These are phyloP conservation scores for Enteromius mattozi DNA, from an alignment of 2,797 vertebrate species.

Conservation along the genomic window DNA sequence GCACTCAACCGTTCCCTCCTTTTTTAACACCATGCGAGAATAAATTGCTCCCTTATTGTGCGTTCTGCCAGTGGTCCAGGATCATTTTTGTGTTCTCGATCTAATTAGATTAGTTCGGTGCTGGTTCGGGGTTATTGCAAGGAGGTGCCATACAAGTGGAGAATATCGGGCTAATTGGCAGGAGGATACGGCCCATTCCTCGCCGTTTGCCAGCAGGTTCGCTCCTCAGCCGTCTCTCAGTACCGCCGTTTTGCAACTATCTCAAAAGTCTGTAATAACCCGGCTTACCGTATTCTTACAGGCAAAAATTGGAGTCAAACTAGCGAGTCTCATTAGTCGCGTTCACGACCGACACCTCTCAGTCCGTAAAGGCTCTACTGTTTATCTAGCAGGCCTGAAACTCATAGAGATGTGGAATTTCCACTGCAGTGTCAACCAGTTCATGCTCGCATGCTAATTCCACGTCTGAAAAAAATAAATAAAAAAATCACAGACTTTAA, in stretches of 20 bases:
- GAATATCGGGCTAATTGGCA: conserved; percentile 49
- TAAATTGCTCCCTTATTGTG: conserved; percentile 65
- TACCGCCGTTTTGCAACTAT: conserved; percentile 45
- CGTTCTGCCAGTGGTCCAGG: conserved; percentile 48
- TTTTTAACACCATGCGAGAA: conserved; percentile 57
- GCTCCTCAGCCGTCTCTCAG: conserved; percentile 32
- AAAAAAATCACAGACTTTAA: neutral
- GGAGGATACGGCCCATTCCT: conserved; percentile 18
- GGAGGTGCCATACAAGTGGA: conserved; percentile 41
- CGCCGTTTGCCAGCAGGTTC: conserved; percentile 27
- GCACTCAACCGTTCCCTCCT: conserved; percentile 59
- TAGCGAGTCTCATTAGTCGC: conserved; percentile 36
- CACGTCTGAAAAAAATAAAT: neutral
- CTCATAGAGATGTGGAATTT: conserved; percentile 49
- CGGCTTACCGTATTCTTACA: conserved; percentile 13
- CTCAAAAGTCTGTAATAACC: conserved; percentile 43
- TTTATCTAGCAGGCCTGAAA: conserved; percentile 48
- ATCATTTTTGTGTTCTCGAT: conserved; percentile 58
- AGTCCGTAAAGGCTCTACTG: conserved; percentile 25
- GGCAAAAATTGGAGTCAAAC: conserved; percentile 17
- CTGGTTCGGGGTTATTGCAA: conserved; percentile 56
- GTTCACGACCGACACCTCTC: conserved; percentile 38
- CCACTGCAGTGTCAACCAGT: conserved; percentile 15
- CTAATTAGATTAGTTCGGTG: conserved; percentile 63
- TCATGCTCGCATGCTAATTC: conserved; percentile 16